Base-by-base conservation (phyloP, 2,797 vertebrate species). In the Delichon dasypus region DNA sequence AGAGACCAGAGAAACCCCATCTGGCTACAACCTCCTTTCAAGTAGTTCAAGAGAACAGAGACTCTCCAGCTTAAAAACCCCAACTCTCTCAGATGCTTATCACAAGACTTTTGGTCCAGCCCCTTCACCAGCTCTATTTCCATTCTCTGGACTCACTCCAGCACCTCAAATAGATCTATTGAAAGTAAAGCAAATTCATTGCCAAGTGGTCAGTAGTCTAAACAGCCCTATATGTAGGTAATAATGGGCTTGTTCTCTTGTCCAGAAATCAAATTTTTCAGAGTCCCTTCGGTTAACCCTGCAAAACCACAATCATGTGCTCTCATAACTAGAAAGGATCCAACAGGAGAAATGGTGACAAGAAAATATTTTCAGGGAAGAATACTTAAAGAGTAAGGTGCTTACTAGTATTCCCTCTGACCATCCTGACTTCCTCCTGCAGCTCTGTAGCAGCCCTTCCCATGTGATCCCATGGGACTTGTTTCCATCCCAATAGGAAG, bases 1-100 rank as follows among this genome's bases (percentile, higher is more conserved):
- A 67, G 27, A 38, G 19, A n/a, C 32, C 0, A 0, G 42, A 38
- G 40, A 42, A 14, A 2, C 4, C 40, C 10, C 30, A 48, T 13
- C 32, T 66, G 32, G 36, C 32, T 50, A 61, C 23, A 61, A 2
- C 11, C 34, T 60, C 40, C 26, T 54, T 72, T 61, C 47, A 48
- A 25, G 22, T 4, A 25, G 26, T 12, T 72, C 16, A 13, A 54
- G 13, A 54, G 18, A 53, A 12, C 0, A 30, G 32, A 55, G 10
- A 26, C 16, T 42, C 11, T 67, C 22, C 26, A 54, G 26, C 32
- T 30, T 72, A 42, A 20, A 72, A 53, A 54, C 3, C 5, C 16
- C 34, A 66, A 1, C 22, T 29, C 20, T 32, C 40, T 67, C 34
- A 67, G 47, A 48, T 60, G 26, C 11, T 67, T 67, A 60, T 30